Percentiles rank a stretch among this genome's conserved stretches.
phyloP scores from a whole-genome alignment of 2,113 vertebrate species.

The Argyrosomus japonicus region DNA sequence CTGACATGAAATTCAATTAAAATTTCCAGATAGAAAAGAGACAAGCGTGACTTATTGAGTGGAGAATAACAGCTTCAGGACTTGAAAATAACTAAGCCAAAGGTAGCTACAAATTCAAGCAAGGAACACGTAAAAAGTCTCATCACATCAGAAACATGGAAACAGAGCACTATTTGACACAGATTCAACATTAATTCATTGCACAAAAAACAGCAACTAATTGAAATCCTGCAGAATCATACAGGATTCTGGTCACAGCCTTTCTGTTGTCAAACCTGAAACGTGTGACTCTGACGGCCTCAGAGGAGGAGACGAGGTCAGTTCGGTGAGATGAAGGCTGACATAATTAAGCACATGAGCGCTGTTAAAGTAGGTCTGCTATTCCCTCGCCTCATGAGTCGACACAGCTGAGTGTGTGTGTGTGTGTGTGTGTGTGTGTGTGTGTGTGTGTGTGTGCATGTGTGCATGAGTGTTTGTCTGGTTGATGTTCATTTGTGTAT shows the following conservation, averaged over 20 bases:
- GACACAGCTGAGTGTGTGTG: conserved; percentile 31
- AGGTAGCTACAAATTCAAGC: not conserved
- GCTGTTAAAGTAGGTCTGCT: conserved; percentile 64
- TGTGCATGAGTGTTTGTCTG: conserved; percentile 11
- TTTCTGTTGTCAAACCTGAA: conserved; percentile 28
- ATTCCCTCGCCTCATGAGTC: conserved; percentile 56
- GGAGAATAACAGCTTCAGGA: conserved; percentile 4
- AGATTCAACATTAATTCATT: not conserved
- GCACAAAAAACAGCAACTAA: not conserved
- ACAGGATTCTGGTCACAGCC: not conserved
- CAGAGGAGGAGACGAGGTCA: conserved; percentile 24
- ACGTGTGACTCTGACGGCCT: conserved; percentile 7
- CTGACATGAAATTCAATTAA: conserved; percentile 19
- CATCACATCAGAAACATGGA: not conserved
- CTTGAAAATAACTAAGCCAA: not conserved
- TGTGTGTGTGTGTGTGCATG: conserved; percentile 18
- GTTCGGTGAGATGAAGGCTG: conserved; percentile 49
- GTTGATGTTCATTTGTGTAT: conserved; percentile 44
- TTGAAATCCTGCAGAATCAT: conserved; percentile 4
- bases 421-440: conserved; percentile 31
- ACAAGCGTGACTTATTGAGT: not conserved
- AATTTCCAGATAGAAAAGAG: not conserved
- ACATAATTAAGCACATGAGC: conserved; percentile 69
- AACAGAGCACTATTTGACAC: not conserved
- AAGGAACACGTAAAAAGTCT: not conserved